phyloP scores from a whole-genome alignment of 37 sponge, comb jelly and placozoan genomes.

The Crambe crambe region DNA sequence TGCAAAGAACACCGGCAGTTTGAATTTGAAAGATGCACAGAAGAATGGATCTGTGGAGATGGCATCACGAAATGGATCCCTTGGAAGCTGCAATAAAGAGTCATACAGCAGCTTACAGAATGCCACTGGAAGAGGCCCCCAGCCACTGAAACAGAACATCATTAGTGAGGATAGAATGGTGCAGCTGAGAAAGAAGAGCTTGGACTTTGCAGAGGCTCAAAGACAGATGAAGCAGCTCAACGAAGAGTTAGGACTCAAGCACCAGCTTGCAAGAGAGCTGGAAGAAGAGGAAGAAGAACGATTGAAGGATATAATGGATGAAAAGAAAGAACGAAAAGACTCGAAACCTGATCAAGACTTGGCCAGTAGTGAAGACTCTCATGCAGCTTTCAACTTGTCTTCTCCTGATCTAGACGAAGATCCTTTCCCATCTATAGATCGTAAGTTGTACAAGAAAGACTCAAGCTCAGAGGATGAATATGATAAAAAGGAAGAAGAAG shows the following conservation, averaged over 20 bases:
- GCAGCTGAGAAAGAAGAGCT: conserved; percentile 46
- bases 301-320: not conserved
- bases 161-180: conserved; percentile 56
- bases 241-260: conserved; percentile 18
- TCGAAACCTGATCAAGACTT: conserved; percentile 7
- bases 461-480: not conserved
- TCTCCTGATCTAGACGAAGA: conserved; percentile 6
- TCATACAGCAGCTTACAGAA: not conserved
- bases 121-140: conserved; percentile 4
- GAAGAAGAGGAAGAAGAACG: not conserved
- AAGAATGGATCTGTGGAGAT: not conserved
- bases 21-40: not conserved
- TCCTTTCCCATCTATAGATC: not conserved
- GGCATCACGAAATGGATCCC: not conserved
- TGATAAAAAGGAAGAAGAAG: not conserved
- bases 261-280: not conserved
- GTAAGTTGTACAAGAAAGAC: too few relatives aligned
- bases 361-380: not conserved
- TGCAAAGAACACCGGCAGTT: conserved; percentile 1
- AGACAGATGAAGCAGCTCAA: conserved; percentile 22
- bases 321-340: not conserved
- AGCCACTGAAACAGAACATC: conserved; percentile 23
- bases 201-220: conserved; percentile 31
- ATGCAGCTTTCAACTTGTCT: not conserved
- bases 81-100: not conserved